Percentiles rank a stretch among this genome's conserved stretches.
phyloP scores from a whole-genome alignment of 2,797 vertebrate species.

The Kryptopterus vitreolus region DNA sequence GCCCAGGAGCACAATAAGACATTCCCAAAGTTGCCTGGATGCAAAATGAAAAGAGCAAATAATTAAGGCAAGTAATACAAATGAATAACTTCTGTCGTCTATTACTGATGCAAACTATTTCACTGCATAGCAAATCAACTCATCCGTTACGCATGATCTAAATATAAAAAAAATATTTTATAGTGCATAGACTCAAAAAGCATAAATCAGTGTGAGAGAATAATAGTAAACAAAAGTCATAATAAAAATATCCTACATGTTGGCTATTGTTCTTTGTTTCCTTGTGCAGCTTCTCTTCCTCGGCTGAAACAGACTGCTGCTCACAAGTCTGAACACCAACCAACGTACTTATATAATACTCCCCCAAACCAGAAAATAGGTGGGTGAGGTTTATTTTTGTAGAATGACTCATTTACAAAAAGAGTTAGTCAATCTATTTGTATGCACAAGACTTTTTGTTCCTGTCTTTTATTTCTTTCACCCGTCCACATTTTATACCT shows the following conservation, averaged over 20 bases:
- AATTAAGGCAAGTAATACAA: not conserved
- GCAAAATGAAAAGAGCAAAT: not conserved
- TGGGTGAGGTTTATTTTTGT: not conserved
- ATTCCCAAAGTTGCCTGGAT: conserved; percentile 55
- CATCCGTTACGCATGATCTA: not conserved
- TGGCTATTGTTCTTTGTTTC: not conserved
- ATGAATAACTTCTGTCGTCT: not conserved
- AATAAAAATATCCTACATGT: conserved; percentile 3
- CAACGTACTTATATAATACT: conserved; percentile 11
- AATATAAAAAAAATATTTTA: not conserved
- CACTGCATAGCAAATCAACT: not conserved
- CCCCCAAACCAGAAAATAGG: not conserved
- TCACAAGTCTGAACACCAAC: not conserved
- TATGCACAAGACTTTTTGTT: not conserved
- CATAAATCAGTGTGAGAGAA: not conserved
- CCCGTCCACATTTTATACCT: no score
- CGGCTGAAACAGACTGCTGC: not conserved
- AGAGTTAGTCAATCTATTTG: not conserved
- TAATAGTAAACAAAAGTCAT: not conserved
- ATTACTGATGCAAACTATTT: not conserved
- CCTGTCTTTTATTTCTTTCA: no score
- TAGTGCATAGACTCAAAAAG: not conserved
- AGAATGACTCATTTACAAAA: not conserved
- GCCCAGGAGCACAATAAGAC: conserved; percentile 56
- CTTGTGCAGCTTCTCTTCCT: not conserved